phyloP scores from a whole-genome alignment of 2,888 invertebrate genomes.

The Seladonia tumulorum region DNA sequence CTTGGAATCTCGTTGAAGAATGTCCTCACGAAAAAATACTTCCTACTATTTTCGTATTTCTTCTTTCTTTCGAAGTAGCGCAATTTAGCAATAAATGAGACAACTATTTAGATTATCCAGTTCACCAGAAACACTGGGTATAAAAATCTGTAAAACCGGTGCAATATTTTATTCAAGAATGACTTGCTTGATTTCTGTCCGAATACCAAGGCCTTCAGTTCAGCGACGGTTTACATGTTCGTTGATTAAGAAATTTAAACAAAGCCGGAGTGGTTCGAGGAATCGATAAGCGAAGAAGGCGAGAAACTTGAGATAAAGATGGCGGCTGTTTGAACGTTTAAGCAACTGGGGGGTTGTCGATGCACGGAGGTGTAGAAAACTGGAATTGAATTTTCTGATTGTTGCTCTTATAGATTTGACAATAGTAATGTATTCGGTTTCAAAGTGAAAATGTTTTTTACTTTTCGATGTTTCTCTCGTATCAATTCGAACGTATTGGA shows the following conservation, averaged over 20 bases:
- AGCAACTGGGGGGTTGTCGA: background rate
- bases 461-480: constrained; percentile 16
- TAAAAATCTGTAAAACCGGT: background rate
- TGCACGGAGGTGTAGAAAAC: background rate
- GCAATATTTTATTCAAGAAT: too few relatives aligned
- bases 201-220: background rate
- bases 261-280: background rate
- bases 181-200: background rate
- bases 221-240: background rate
- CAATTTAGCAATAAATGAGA: too few relatives aligned
- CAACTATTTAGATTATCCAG: background rate
- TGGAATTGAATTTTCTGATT: background rate
- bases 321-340: background rate
- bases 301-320: constrained; percentile 2
- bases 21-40: background rate
- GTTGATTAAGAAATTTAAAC: constrained; percentile 3
- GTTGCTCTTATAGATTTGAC: background rate
- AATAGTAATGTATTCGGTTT: background rate
- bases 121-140: background rate
- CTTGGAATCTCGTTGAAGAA: too few relatives aligned
- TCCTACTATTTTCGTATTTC: background rate
- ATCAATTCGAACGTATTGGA: constrained; percentile 46
- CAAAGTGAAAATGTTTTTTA: constrained; percentile 27
- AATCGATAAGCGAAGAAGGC: background rate
- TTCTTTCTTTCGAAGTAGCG: too few relatives aligned